Base-by-base conservation (phyloP, 2,797 vertebrate species). In the Gila robusta region DNA sequence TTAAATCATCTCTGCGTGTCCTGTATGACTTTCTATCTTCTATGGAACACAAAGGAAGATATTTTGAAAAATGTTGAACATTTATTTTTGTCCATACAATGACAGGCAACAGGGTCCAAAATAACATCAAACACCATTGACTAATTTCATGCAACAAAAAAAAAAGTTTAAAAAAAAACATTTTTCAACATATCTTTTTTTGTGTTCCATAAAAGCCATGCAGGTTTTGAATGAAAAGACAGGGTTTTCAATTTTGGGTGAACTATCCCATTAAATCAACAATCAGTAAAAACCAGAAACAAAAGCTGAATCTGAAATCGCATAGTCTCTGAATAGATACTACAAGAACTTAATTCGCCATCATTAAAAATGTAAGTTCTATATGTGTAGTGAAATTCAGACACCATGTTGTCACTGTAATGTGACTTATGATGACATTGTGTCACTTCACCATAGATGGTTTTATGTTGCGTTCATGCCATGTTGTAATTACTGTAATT, bases 1-100 rank as follows among this genome's bases (percentile, higher is more conserved):
- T 82, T 79, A 70, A 70, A 81, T 81, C 39, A 74, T 85, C 44
- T 81, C 37, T 62, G 41, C 26, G 54, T 81, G 79, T 69, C 66
- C 32, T 32, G 32, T 32, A 32, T 32, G 32, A 76, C 5, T 23
- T 35, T 12, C 14, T 21, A 21, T 35, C 47, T 26, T 59, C 21
- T 26, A 6, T 59, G 21, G 6, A 77, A n/a, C 52, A 78, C 28
- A 54, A 23, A 35, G 17, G 11, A 78, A 9, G 35, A 23, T 56
- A n/a, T 59, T 59, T n/a, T 14, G 2, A 56, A 16, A 37, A 16
- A 35, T 17, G 8, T 21, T 74, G 26, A 0, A 47, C 5, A 10
- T 9, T 1, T 47, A 7, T 47, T 74, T 56, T 12, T 77, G 32
- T 8, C 47, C 19, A 35, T 35, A 8, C 6, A 23, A 76, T 76